A percentile compares a stretch with the other conserved stretches of the same genome.
phyloP scores from a whole-genome alignment of 2,113 vertebrate species.

The Nerophis lumbriciformis region DNA sequence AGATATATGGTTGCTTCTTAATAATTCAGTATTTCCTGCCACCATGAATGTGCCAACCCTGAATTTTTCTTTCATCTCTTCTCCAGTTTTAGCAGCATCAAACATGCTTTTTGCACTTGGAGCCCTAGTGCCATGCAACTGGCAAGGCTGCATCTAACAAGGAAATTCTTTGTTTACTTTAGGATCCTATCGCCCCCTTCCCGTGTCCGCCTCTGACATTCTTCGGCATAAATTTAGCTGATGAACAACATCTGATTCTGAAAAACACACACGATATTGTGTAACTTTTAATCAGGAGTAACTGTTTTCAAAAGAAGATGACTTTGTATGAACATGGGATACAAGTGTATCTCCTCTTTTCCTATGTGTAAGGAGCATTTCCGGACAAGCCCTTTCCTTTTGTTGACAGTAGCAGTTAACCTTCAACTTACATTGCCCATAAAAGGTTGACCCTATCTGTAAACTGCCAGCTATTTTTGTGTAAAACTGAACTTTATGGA shows the following conservation, averaged over 20 bases:
- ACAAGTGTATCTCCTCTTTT: no score
- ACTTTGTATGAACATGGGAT: conserved; percentile 1
- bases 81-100: no score
- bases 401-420: conserved; percentile 35
- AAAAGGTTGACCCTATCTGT: neutral
- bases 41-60: neutral
- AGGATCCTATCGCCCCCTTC: conserved; percentile 12
- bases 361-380: conserved; percentile 53
- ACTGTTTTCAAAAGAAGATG: conserved; percentile 11
- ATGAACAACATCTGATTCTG: conserved; percentile 26
- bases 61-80: no score
- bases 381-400: conserved; percentile 62
- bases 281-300: conserved; percentile 10
- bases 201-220: conserved; percentile 5
- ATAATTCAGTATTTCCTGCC: neutral
- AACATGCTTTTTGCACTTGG: conserved; percentile 1
- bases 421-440: neutral
- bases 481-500: no score
- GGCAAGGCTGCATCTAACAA: conserved; percentile 6
- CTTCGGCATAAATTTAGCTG: conserved; percentile 4
- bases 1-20: neutral
- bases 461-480: no score
- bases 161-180: conserved; percentile 32
- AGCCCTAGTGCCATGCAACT: conserved; percentile 12
- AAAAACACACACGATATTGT: neutral